Evolutionary conservation across 2,888 invertebrate species (phyloP), one percentile per base, ranked within the genome.

Genomic region (Lagria hirta): DNA sequence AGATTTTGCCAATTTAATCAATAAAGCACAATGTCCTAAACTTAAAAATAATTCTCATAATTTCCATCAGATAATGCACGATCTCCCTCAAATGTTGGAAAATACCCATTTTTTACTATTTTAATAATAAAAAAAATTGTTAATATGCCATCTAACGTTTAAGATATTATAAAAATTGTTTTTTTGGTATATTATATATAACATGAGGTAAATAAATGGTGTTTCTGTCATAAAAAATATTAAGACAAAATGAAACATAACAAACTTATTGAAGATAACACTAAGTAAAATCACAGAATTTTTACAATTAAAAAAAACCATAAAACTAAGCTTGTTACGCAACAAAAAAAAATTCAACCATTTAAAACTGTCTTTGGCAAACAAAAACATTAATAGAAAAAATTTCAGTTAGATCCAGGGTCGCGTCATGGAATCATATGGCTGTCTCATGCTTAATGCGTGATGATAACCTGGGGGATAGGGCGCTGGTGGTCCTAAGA

Each of bases 371-470:
- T 66, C 66, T 66, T 66, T 66, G 65, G 65, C 58, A 61, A 57
- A 55, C 29, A 15, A 45, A 29, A 43, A 23, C 33, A 49, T 41
- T 37, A 37, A 50, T 48, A 40, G 47, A 38, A 32, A 32, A 49
- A 42, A 21, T 26, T 13, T 30, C 46, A 15, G 40, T 50, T 61
- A 61, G 10, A 83, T 81, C 85, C 85, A 86, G 37, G 84, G 76
- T 41, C 78, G 72, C 55, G 80, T 83, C 58, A 85, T 81, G 34
- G 80, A 66, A 62, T 86, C 86, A 59, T 83, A 85, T n/a, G 83
- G 82, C 66, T 84, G 85, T 20, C 85, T 75, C 64, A 83, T 84
- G 48, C 83, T 79, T 40, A 86, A 74, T 12, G 78, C 68, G 1
- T 77, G 69, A 13, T 73, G 81, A 54, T 84, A 85, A 1, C 82